These are phyloP conservation scores for Oxyteleia sp. DNA, from an alignment of 2,888 invertebrate genomes.

Conservation along the genomic window DNA sequence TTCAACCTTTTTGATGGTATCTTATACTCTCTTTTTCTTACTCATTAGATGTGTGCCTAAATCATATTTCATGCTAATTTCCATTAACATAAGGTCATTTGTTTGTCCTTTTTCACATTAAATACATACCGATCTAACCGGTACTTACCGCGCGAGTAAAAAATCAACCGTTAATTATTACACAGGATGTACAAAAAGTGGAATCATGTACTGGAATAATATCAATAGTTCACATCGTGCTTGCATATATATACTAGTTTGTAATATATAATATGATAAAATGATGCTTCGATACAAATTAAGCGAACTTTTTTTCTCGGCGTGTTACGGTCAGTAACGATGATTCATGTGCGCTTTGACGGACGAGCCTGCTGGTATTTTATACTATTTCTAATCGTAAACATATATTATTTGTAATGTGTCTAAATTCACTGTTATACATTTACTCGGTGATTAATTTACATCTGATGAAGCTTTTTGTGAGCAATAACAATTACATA, in stretches of 20 bases:
- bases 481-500: background rate
- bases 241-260: conserved; percentile 5
- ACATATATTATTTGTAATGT: conserved; percentile 16
- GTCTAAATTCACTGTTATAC: conserved; percentile 34
- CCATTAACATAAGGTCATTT: conserved; percentile 52
- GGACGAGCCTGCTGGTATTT: conserved; percentile 25
- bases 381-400: conserved; percentile 49
- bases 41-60: conserved; percentile 28
- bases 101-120: conserved; percentile 30
- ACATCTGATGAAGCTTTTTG: conserved; percentile 37
- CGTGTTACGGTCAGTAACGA: conserved; percentile 33
- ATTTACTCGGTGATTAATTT: conserved; percentile 31
- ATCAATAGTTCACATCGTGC: conserved; percentile 48
- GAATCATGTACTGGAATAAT: conserved; percentile 50
- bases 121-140: conserved; percentile 37
- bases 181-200: conserved; percentile 57
- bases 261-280: conserved; percentile 49
- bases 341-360: conserved; percentile 42
- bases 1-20: conserved; percentile 20
- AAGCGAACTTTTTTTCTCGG: conserved; percentile 20
- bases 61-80: conserved; percentile 64
- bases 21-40: conserved; percentile 19
- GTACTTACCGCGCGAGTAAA: conserved; percentile 28
- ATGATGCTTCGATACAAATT: conserved; percentile 47
- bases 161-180: conserved; percentile 58